Conservation (phyloP, 2,888 invertebrate genomes). For the Dicranocentrus wangi region DNA sequence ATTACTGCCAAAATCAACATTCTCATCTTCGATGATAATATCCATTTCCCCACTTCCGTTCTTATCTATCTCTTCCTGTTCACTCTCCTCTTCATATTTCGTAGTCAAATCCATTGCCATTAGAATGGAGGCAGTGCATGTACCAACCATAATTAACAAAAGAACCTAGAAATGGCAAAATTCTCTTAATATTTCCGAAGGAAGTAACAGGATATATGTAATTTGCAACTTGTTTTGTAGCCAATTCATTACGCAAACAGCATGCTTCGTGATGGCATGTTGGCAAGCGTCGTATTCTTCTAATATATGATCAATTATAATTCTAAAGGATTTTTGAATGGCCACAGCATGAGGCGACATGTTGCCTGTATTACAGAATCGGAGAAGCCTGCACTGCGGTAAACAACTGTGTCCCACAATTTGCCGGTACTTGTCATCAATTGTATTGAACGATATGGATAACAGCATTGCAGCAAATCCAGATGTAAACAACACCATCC, state of each 20-base stretch:
- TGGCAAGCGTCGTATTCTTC: slow-evolving; percentile 25
- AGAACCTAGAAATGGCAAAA: slow-evolving; percentile 25
- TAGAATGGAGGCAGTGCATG: slow-evolving; percentile 17
- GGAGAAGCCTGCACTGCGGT: slow-evolving; percentile 15
- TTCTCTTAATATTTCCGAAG: neutral
- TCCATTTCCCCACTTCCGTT: slow-evolving; percentile 17
- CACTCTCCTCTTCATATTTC: slow-evolving; percentile 48
- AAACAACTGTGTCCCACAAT: neutral
- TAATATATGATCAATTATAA: neutral
- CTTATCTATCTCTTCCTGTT: slow-evolving; percentile 39
- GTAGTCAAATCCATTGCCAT: slow-evolving; percentile 53
- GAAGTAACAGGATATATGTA: no score
- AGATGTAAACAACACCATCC: slow-evolving; percentile 22
- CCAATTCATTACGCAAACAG: slow-evolving; percentile 7
- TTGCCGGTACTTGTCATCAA: slow-evolving; percentile 15
- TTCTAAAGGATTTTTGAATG: neutral
- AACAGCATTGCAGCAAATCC: slow-evolving; percentile 49
- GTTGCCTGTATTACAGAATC: slow-evolving; percentile 26
- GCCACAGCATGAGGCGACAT: neutral
- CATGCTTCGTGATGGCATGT: slow-evolving; percentile 22
- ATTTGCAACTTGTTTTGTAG: no score
- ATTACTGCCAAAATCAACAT: neutral
- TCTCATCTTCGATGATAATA: slow-evolving; percentile 10
- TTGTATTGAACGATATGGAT: slow-evolving; percentile 33
- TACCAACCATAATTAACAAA: slow-evolving; percentile 3